phyloP scores from a whole-genome alignment of 2,797 vertebrate genomes.

The Melanotaenia nigrans region DNA sequence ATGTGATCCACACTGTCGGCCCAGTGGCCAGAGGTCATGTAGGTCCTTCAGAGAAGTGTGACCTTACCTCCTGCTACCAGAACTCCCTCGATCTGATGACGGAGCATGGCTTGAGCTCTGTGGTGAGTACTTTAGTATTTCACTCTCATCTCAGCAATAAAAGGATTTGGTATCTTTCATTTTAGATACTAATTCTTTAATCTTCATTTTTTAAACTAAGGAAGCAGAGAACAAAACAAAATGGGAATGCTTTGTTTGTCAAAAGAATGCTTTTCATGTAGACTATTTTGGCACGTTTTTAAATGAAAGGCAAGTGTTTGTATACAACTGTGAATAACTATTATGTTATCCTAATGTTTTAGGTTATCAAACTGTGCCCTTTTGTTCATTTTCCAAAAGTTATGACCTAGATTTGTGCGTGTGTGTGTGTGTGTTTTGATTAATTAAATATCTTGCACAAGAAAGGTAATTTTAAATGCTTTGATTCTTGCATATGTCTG shows the following conservation, averaged over 20 bases:
- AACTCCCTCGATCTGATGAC: conserved; percentile 92
- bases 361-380: conserved; percentile 23
- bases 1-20: conserved; percentile 98
- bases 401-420: conserved; percentile 12
- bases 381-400: conserved; percentile 19
- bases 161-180: conserved; percentile 70
- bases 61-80: conserved; percentile 94
- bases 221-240: conserved; percentile 60
- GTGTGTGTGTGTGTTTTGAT: not conserved
- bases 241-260: conserved; percentile 64
- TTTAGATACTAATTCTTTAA: conserved; percentile 68
- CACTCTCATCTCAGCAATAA: conserved; percentile 46
- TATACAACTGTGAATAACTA: conserved; percentile 26
- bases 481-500: not conserved
- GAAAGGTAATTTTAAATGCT: conserved; percentile 13
- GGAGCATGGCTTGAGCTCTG: conserved; percentile 89
- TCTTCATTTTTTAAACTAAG: conserved; percentile 72
- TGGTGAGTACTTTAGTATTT: conserved; percentile 86
- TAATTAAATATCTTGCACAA: conserved; percentile 1
- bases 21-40: conserved; percentile 94
- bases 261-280: conserved; percentile 68
- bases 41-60: conserved; percentile 87
- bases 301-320: conserved; percentile 61
- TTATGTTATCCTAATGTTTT: conserved; percentile 28
- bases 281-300: conserved; percentile 56